Base-by-base conservation (phyloP, 2,113 vertebrate species). In the Prionailurus viverrinus region DNA sequence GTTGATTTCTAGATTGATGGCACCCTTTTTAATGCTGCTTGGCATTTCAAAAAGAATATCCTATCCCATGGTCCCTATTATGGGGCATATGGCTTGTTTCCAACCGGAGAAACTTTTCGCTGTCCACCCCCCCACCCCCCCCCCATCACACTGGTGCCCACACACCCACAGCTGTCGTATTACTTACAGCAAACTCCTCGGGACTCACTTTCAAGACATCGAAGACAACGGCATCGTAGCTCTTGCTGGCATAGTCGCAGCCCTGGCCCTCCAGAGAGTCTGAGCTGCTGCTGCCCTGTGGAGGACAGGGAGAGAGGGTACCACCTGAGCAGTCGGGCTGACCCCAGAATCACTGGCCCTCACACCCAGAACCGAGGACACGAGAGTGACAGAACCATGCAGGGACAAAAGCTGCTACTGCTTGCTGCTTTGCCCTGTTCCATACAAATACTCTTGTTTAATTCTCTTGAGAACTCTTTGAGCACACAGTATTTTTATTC, bases 171-270 rank as follows among this genome's bases (percentile, higher is more conserved):
- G 27, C 61, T 3, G 78, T 13, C 79, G 68, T 4, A 41, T 51
- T 97, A 99, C 99, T 99, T 98, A 99, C 99, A 51, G 99, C 99
- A 98, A 99, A 99, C 98, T 99, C 99, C 98, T 99, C 99, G 0
- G 99, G 99, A 74, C 99, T 99, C 98, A 99, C 99, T 99, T 99
- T 99, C 97, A 99, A 99, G 87, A 99, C 99, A 31, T 99, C 99
- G 81, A 99, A 99, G 96, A 99, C 99, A 41, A 99, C 99, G 0
- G 99, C 99, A 31, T 99, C 99, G 0, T 99, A 99, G 98, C 99
- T 99, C 98, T 99, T 99, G 98, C 98, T 99, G 97, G 99, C 99
- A 89, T 99, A 99, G 98, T 99, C 99, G 63, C 99, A 99, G 98
- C 99, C 99, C 95, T 98, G 99, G 92, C 99, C 99, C 97, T 99